phyloP scores from a whole-genome alignment of 1,140 invertebrate species.

The Magallana gigas region DNA sequence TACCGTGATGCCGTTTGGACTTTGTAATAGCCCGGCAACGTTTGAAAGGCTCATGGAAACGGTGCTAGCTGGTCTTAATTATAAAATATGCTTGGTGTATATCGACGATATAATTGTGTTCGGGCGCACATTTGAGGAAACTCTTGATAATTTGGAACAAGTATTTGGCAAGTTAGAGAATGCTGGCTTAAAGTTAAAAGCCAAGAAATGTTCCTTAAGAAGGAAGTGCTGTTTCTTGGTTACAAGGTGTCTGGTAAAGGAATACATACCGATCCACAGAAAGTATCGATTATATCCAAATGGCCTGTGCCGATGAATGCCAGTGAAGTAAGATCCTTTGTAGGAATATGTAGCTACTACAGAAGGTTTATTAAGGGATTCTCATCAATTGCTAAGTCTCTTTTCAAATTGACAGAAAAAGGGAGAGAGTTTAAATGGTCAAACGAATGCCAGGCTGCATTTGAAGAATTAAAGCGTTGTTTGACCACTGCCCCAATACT shows the following conservation, averaged over 20 bases:
- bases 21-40: no score
- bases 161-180: constrained; percentile 48
- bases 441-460: constrained; percentile 48
- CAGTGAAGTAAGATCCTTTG: constrained; percentile 44
- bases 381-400: no score
- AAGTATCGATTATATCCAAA: background rate
- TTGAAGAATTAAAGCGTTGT: constrained; percentile 57
- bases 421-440: constrained; percentile 58
- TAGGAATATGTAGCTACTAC: constrained; percentile 65
- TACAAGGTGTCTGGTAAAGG: constrained; percentile 52
- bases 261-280: background rate
- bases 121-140: background rate
- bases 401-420: constrained; percentile 52
- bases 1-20: no score
- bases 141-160: constrained; percentile 30
- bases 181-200: constrained; percentile 55
- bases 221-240: constrained; percentile 56
- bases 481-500: constrained; percentile 29
- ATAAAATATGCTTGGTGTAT: no score
- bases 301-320: constrained; percentile 40
- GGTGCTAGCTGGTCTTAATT: no score
- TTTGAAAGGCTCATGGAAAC: no score
- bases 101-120: background rate
- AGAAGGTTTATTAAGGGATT: no score
- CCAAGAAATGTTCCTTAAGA: constrained; percentile 56